Evolutionary conservation across 2,888 invertebrate species (phyloP).

Genomic region (Tanypteryx hageni): DNA sequence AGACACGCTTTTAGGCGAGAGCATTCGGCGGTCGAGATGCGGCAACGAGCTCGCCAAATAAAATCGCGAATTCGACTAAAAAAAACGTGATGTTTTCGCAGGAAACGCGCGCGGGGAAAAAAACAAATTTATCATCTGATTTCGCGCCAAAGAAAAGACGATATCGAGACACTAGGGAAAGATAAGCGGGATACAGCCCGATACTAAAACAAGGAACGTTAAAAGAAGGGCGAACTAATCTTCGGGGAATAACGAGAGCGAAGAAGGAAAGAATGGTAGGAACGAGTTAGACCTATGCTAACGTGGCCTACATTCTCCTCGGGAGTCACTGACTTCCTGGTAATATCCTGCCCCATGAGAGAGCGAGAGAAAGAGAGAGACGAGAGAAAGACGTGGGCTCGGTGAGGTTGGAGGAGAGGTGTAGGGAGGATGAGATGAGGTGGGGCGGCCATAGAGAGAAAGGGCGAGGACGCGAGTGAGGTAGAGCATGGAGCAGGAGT

Average conservation of each 20-base stretch:
- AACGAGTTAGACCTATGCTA: conserved; percentile 52
- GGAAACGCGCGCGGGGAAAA: not conserved
- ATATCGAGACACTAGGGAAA: not conserved
- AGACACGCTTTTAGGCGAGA: not conserved
- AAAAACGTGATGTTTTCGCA: not conserved
- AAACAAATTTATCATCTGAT: not conserved
- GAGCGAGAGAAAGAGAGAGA: not conserved
- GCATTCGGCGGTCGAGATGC: not conserved
- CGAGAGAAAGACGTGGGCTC: conserved; percentile 49
- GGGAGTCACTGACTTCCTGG: conserved; percentile 59
- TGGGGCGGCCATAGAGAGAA: not conserved
- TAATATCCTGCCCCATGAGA: conserved; percentile 50
- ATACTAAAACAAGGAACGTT: not conserved
- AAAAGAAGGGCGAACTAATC: not conserved
- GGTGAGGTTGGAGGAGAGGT: not conserved
- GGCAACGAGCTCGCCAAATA: conserved; percentile 24
- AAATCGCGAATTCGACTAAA: not conserved
- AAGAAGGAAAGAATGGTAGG: not conserved
- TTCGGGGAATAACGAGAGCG: conserved; percentile 1
- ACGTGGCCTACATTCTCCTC: conserved; percentile 48
- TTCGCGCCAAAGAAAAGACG: not conserved
- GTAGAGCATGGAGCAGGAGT: conserved; percentile 42
- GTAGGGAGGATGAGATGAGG: not conserved
- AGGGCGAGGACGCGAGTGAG: conserved; percentile 28
- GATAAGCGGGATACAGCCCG: not conserved